Evolutionary conservation across 1,140 invertebrate species (phyloP).

Genomic region (Hyposmocoma kahamanoa): DNA sequence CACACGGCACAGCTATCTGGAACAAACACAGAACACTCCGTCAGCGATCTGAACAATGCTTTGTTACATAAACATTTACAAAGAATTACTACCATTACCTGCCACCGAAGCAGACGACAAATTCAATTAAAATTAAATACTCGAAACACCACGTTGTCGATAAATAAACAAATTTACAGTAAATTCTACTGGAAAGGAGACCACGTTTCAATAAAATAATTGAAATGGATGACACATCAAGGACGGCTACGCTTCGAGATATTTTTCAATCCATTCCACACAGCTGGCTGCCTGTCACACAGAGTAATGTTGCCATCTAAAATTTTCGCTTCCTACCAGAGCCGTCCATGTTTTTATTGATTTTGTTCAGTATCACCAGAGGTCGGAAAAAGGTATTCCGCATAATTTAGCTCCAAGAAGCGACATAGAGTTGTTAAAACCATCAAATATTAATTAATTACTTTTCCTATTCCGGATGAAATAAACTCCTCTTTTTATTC

Average conservation of each 20-base stretch:
- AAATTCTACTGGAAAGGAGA: slow-evolving; percentile 27
- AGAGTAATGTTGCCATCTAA: slow-evolving; percentile 42
- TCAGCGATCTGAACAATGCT: slow-evolving; percentile 55
- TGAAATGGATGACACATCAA: slow-evolving; percentile 68
- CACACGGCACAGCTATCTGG: slow-evolving; percentile 36
- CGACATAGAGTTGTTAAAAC: no score
- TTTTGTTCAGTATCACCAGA: no score
- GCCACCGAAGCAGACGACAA: slow-evolving; percentile 34
- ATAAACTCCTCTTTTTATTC: no score
- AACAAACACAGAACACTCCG: slow-evolving; percentile 60
- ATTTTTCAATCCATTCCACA: slow-evolving; percentile 63
- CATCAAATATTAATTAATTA: no score
- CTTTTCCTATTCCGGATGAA: no score
- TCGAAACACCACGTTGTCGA: not conserved
- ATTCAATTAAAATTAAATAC: not conserved
- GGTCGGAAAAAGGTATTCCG: no score
- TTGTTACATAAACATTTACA: slow-evolving; percentile 70
- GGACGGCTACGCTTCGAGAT: slow-evolving; percentile 54
- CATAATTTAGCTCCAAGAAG: no score
- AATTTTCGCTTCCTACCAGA: slow-evolving; percentile 23
- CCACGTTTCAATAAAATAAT: slow-evolving; percentile 57
- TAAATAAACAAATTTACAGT: slow-evolving; percentile 15
- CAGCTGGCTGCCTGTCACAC: slow-evolving; percentile 65
- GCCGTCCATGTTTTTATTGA: not conserved
- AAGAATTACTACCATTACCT: slow-evolving; percentile 42